Percentiles rank a stretch among this genome's conserved stretches.
Conservation (phyloP, 2,113 vertebrate genomes). For the Sarotherodon lohbergeri region DNA sequence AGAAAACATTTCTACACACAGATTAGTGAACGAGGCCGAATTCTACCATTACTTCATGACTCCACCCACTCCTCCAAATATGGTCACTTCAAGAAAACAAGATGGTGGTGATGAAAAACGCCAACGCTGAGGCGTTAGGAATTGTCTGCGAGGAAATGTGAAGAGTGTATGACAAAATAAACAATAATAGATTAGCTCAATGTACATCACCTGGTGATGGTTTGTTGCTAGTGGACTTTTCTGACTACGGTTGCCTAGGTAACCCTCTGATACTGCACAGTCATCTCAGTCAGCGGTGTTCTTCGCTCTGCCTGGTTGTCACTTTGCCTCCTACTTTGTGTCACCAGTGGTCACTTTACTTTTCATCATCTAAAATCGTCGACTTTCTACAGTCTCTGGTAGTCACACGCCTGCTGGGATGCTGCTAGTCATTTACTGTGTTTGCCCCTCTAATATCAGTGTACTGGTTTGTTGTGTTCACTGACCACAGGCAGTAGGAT, state of each 20-base stretch:
- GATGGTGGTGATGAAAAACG: rapidly evolving
- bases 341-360: background rate
- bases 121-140: background rate
- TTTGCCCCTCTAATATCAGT: background rate
- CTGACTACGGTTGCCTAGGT: background rate
- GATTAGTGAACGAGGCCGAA: background rate
- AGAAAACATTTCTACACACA: background rate
- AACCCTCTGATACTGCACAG: background rate
- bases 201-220: background rate
- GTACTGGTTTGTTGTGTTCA: background rate
- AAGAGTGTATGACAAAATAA: background rate
- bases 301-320: background rate
- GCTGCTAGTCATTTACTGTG: background rate
- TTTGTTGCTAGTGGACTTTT: background rate
- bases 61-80: background rate
- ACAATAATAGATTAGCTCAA: background rate
- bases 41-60: background rate
- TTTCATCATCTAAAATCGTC: background rate
- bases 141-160: background rate
- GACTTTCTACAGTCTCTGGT: background rate
- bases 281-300: background rate
- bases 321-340: background rate
- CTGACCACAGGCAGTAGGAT: background rate
- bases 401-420: background rate
- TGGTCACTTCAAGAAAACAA: background rate